Evolutionary conservation across 1,140 invertebrate species (phyloP).

Genomic region (Latrodectus geometricus): DNA sequence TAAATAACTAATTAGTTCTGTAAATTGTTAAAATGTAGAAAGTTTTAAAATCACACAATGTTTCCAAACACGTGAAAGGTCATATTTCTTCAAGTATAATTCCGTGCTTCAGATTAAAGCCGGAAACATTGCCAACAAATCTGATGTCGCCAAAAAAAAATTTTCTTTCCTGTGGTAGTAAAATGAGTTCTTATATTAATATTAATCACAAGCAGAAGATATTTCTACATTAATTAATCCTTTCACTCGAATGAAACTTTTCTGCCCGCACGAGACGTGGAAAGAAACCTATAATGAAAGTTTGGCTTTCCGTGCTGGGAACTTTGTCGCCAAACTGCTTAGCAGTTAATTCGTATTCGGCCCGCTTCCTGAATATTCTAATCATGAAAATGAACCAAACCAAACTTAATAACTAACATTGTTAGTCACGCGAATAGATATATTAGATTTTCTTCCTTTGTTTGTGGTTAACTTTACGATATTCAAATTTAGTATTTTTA

Average conservation of each 20-base stretch:
- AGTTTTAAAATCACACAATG: too few species aligned
- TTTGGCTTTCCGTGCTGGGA: not conserved
- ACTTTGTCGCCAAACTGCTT: not conserved
- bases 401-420: not conserved
- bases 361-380: not conserved
- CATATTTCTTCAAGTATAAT: not conserved
- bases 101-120: not conserved
- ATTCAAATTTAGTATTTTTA: too few species aligned
- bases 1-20: too few species aligned
- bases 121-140: not conserved
- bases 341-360: not conserved
- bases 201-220: not conserved
- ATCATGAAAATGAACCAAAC: not conserved
- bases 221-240: not conserved
- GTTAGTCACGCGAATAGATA: not conserved
- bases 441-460: too few species aligned
- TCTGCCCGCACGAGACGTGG: not conserved
- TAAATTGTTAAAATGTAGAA: too few species aligned
- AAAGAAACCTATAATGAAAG: slow-evolving; percentile 1
- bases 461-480: too few species aligned
- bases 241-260: not conserved
- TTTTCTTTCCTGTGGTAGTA: not conserved
- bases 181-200: not conserved
- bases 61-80: too few species aligned
- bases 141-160: not conserved